Evolutionary conservation across 2,797 vertebrate genomes (phyloP).

Genomic region (Gallinago stenura): DNA sequence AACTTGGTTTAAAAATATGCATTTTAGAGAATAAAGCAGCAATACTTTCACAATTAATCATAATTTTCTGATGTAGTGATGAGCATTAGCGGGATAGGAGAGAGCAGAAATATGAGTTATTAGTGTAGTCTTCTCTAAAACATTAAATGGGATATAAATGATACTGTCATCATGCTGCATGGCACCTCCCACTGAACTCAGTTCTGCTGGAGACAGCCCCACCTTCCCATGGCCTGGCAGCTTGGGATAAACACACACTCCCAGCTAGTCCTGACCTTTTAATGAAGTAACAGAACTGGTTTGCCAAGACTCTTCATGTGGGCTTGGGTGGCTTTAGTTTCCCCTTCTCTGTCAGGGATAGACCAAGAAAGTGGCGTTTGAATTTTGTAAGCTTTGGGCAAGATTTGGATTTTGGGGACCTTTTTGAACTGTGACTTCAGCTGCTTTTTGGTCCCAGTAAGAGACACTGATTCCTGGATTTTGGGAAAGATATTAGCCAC

Average conservation of each 20-base stretch:
- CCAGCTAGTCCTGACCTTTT: not conserved
- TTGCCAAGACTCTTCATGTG: conserved; percentile 12
- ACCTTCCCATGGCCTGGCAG: not conserved
- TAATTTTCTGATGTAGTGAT: not conserved
- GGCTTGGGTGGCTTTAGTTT: not conserved
- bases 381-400: not conserved
- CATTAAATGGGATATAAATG: not conserved
- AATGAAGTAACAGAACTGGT: not conserved
- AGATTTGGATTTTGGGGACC: not conserved
- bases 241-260: not conserved
- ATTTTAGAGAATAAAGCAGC: not conserved
- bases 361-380: not conserved
- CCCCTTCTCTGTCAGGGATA: not conserved
- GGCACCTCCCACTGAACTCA: not conserved
- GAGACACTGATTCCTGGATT: not conserved
- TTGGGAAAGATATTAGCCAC: not conserved
- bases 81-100: not conserved
- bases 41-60: not conserved
- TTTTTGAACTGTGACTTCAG: not conserved
- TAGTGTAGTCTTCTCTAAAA: not conserved
- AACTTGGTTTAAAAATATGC: not conserved
- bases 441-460: not conserved
- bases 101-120: not conserved
- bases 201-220: not conserved
- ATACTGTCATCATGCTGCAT: not conserved